Conservation (phyloP, 2,888 invertebrate species). For the Aspidapion aeneum region DNA sequence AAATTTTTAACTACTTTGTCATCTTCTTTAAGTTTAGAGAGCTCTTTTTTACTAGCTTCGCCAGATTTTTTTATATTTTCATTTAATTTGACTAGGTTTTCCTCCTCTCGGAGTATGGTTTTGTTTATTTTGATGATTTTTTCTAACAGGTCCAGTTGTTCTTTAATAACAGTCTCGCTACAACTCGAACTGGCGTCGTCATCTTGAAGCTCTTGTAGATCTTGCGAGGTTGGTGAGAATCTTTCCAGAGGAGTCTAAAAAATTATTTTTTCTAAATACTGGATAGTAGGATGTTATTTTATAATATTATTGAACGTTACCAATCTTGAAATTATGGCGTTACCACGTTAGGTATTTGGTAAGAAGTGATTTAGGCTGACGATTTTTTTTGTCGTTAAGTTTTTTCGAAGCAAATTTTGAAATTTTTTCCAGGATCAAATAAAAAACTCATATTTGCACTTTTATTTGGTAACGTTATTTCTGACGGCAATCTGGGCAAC, state of each 20-base stretch:
- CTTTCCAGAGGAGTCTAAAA: constrained; percentile 41
- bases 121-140: constrained; percentile 71
- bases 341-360: too few species aligned
- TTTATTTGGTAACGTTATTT: too few species aligned
- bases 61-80: constrained; percentile 51
- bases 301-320: too few species aligned
- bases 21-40: constrained; percentile 38
- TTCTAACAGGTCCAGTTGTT: constrained; percentile 70
- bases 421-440: too few species aligned
- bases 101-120: constrained; percentile 69
- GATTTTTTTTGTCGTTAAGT: too few species aligned
- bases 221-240: constrained; percentile 46
- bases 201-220: constrained; percentile 42
- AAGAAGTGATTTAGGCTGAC: too few species aligned
- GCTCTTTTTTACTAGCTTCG: constrained; percentile 46
- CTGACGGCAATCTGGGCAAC: too few species aligned
- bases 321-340: too few species aligned
- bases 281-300: neutral
- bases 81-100: constrained; percentile 64
- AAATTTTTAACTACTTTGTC: constrained; percentile 41
- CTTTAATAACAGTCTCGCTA: constrained; percentile 55
- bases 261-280: too few species aligned
- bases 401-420: too few species aligned
- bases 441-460: too few species aligned
- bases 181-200: constrained; percentile 47